Evolutionary conservation across 1,140 invertebrate genomes (phyloP).

Genomic region (Papilio dardanus): DNA sequence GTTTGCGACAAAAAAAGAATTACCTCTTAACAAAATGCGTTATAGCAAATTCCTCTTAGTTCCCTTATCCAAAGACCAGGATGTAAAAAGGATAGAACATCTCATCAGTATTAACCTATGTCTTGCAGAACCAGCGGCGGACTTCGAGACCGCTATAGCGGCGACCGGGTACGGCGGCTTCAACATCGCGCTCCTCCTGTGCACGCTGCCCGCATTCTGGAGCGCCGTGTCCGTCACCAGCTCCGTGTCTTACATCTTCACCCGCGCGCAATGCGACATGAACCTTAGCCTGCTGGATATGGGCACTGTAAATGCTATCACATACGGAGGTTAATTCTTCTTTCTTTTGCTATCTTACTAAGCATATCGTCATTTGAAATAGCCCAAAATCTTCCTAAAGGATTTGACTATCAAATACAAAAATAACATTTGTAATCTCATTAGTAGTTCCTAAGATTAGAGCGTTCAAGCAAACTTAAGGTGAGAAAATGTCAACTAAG

Average conservation of each 20-base stretch:
- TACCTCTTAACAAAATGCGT: no score
- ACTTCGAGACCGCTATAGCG: conserved; percentile 85
- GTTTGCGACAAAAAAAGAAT: no score
- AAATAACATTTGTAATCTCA: no score
- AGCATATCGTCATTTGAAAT: background rate
- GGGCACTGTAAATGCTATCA: conserved; percentile 86
- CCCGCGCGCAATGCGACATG: conserved; percentile 88
- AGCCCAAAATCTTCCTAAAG: background rate
- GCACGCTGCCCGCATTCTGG: conserved; percentile 85
- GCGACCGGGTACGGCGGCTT: conserved; percentile 86
- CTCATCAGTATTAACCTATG: no score
- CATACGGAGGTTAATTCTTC: conserved; percentile 84
- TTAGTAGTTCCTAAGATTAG: background rate
- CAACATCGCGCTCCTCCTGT: conserved; percentile 85
- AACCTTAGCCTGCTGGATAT: conserved; percentile 85
- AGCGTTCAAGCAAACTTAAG: background rate
- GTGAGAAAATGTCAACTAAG: no score
- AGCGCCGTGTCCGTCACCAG: conserved; percentile 85
- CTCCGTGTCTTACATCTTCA: conserved; percentile 87
- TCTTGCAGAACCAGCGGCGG: conserved; percentile 66
- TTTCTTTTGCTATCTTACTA: background rate
- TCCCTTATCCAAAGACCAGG: no score
- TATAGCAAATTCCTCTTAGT: no score
- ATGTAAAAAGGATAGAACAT: no score
- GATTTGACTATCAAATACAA: no score